Percentiles rank a stretch among this genome's conserved stretches.
These are phyloP conservation scores for Trinorchestia longiramus DNA, from an alignment of 1,140 invertebrate genomes.

Conservation along the genomic window DNA sequence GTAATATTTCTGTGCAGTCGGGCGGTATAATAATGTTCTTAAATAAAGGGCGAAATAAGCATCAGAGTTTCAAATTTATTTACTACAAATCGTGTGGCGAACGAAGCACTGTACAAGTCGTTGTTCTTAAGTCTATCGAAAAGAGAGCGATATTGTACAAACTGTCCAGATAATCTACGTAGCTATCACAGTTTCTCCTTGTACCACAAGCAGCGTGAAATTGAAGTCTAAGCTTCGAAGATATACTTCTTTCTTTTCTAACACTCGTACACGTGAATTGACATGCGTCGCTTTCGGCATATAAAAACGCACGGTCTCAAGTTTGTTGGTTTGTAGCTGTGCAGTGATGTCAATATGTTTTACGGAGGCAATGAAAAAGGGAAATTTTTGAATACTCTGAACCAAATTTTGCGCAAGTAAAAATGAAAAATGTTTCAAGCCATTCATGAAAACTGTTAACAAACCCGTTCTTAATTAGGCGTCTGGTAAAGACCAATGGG, in stretches of 20 bases:
- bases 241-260: not conserved
- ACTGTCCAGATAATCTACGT: constrained; percentile 43
- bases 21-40: too few relatives aligned
- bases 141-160: constrained; percentile 48
- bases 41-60: not conserved
- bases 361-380: not conserved
- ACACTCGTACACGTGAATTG: not conserved
- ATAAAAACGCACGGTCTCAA: not conserved
- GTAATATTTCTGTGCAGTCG: too few relatives aligned
- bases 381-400: not conserved
- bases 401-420: not conserved
- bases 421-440: not conserved
- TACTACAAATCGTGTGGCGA: constrained; percentile 36
- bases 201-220: constrained; percentile 27
- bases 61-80: constrained; percentile 9
- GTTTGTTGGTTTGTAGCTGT: not conserved
- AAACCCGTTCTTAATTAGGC: not conserved
- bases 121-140: constrained; percentile 35
- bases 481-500: constrained; percentile 56
- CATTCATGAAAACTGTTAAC: not conserved
- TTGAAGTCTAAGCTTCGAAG: not conserved
- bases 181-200: constrained; percentile 49
- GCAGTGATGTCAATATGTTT: not conserved
- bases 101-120: constrained; percentile 42
- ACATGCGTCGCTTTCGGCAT: not conserved